Evolutionary conservation across 2,888 invertebrate species (phyloP), one percentile per base, ranked within the genome.

Genomic region (Phorcus lineatus): DNA sequence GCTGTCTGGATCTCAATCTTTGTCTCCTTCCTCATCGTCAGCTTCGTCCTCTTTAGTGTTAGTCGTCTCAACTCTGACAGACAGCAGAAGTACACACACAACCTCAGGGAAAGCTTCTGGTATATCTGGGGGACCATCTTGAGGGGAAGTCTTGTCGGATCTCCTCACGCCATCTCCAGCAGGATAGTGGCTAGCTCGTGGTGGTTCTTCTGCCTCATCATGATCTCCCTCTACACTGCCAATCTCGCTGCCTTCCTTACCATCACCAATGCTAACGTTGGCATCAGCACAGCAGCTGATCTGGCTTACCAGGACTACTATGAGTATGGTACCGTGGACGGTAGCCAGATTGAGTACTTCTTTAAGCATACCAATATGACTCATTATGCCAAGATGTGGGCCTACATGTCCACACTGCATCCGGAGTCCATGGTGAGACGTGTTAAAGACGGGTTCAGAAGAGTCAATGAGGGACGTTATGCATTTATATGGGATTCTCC

Each of bases 1-100:
- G 97, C 98, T 94, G 98, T 99, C n/a, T 91, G 91, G 91, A 88
- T 89, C 31, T 87, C 88, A 79, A 91, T 91, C 83, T 90, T 90
- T 80, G 79, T 90, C 40, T 86, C 91, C 28, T 90, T 90, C 74
- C 76, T 91, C 75, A 81, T 87, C 36, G 88, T 89, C 57, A 89
- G 91, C 77, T 82, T 88, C 66, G 86, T 90, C 79, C 76, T 91
- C 36, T 89, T 91, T 81, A 86, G 88, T 13, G 89, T 92, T 40
- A 92, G 92, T 76, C 82, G 90, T 36, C 85, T 90, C 54, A 88
- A 87, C 70, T 86, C 88, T 22, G 90, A 89, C 83, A 80, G 82
- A 67, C 82, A 80, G 28, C 84, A 84, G 62, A 83, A 82, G 55
- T 83, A 79, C 81, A 80, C 84, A 16, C 83, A 86, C 82, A 90